Evolutionary conservation across 2,113 vertebrate species (phyloP), one percentile per base, ranked within the genome.

Genomic region (Lanius ludovicianus): DNA sequence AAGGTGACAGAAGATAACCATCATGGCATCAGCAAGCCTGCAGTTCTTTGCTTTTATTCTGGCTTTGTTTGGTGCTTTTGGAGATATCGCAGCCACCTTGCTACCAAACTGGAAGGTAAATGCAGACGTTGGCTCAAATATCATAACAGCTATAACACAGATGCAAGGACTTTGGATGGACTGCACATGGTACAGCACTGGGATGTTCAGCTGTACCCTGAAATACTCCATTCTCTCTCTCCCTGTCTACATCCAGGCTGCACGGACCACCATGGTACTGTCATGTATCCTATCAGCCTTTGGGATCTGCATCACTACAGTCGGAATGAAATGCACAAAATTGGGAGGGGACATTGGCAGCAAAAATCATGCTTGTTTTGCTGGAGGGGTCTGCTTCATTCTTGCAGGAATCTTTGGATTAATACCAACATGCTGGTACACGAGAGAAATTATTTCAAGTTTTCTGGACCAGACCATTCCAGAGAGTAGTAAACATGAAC

Each of bases 151-250:
- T 30, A 98, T 99, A 42, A 98, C 98, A 15, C 99, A 99, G 97
- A 98, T 99, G 98, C 99, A 99, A 84, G 99, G 99, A 47, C 98
- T 99, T 73, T 99, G 99, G 99, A 99, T 99, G 99, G 99, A 99
- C 98, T 99, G 99, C 98, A 99, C 99, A 0, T 99, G 99, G 99
- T 99, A 99, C 97, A 99, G 99, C 98, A 99, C 99, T 0, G 99
- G 99, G 89, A 98, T 99, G 99, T 99, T 99, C 96, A 99, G 99
- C 97, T 99, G 99, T 74, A 98, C 98, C 9, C 97, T 99, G 21
- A 99, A 99, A 96, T 98, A 98, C 96, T 99, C 99, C 0, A 93
- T 99, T 35, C 98, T 99, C 55, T 98, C 99, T 2, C 98, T 99
- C 44, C 99, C 99, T 1, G 30, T 98, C n/a, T 99, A 99, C 64